Base-by-base conservation (phyloP, 2,888 invertebrate genomes). In the Xylocampa areola region DNA sequence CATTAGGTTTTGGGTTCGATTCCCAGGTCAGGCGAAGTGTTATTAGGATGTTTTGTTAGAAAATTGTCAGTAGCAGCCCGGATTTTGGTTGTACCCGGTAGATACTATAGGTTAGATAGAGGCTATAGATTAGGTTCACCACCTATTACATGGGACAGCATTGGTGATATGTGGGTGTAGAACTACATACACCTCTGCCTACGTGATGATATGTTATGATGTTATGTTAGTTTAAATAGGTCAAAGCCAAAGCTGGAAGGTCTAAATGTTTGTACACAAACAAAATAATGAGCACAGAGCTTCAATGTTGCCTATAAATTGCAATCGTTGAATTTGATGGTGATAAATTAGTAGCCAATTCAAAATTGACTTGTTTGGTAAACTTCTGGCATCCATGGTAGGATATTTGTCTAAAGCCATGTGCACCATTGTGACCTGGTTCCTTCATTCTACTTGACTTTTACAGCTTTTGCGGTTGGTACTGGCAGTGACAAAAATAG, bases 341-440 rank as follows among this genome's bases (percentile, higher is more conserved):
- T 41, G 14, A 66, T 64, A 60, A 43, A 63, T 63, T 40, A 33
- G 32, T 43, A 52, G 33, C 48, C 47, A 30, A 53, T 37, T 49
- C 23, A 33, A 21, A 30, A 40, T 36, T 40, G 67, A 48, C 29
- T 25, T 48, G 44, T 67, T 68, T 57, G 48, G 54, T 59, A 68
- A 49, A 60, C 62, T 61, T 37, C 41, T 44, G 51, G 17, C 36
- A 57, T 43, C 36, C 27, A 49, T 59, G 54, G 52, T 47, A n/a
- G 39, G 58, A 27, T 58, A 49, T 49, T 53, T 61, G 60, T 72
- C 44, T 62, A 40, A 3, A 11, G 5, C 27, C 33, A 53, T 43
- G 39, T 51, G 50, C 23, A 23, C n/a, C 10, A 11, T 48, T 14
- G 36, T 39, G 50, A 27, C 57, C 43, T 35, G 36, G 19, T 62